A percentile compares a stretch with the other conserved stretches of the same genome.
These are phyloP conservation scores for Emydura subglobosa DNA, from an alignment of 2,113 vertebrate genomes.

Conservation along the genomic window DNA sequence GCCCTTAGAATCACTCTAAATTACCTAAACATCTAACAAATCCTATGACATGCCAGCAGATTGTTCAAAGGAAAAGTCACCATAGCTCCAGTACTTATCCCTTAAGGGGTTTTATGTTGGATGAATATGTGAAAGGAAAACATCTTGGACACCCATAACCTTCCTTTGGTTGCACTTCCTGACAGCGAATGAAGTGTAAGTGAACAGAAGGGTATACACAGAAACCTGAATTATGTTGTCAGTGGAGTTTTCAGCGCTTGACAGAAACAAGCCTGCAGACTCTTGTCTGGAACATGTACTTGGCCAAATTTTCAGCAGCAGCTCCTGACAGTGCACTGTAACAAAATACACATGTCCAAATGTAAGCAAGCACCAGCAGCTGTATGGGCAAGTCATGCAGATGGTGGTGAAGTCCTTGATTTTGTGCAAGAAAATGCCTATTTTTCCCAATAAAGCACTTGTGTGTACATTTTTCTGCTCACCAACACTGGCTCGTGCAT, in stretches of 20 bases:
- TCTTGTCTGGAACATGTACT: background rate
- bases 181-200: slow-evolving; percentile 27
- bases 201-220: background rate
- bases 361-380: background rate
- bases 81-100: background rate
- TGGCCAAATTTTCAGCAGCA: background rate
- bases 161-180: slow-evolving; percentile 11
- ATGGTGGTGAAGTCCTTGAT: background rate
- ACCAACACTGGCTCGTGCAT: background rate
- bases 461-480: background rate
- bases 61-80: background rate
- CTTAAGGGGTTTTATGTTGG: background rate
- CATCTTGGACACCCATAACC: background rate
- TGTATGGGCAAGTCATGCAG: background rate
- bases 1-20: background rate
- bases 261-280: background rate
- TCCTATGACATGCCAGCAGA: background rate
- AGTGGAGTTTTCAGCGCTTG: background rate
- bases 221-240: slow-evolving; percentile 9
- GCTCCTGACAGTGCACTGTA: background rate
- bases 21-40: background rate
- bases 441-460: fast-evolving
- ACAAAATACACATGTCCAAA: background rate
- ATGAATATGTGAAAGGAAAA: background rate
- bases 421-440: background rate